phyloP scores from a whole-genome alignment of 2,888 invertebrate species.

The Homarus gammarus region DNA sequence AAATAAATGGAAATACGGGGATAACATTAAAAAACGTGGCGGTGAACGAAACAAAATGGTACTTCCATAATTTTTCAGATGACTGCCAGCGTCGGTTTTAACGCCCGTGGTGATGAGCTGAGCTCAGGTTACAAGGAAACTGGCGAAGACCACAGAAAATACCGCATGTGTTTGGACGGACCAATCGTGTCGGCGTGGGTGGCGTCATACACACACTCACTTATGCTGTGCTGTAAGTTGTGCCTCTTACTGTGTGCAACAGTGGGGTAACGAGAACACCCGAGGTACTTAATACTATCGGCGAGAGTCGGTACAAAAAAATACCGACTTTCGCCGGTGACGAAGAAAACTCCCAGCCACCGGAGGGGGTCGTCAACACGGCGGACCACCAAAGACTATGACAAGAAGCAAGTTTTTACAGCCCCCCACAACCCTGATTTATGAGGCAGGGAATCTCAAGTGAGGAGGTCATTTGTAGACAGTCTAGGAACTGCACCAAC shows the following conservation, averaged over 20 bases:
- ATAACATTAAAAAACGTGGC: too few relatives aligned
- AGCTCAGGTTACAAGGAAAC: conserved; percentile 39
- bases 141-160: conserved; percentile 8
- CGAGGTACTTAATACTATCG: too few relatives aligned
- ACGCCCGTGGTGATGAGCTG: conserved; percentile 45
- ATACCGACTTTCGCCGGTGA: background rate
- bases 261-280: background rate
- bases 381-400: conserved; percentile 36
- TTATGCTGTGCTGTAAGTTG: background rate
- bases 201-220: background rate
- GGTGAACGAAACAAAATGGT: conserved; percentile 5
- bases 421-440: conserved; percentile 20
- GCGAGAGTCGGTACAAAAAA: background rate
- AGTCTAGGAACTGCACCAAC: background rate
- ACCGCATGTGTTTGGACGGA: background rate
- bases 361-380: conserved; percentile 36
- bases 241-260: too few relatives aligned
- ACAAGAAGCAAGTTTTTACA: conserved; percentile 14
- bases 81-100: conserved; percentile 49
- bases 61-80: conserved; percentile 33
- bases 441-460: conserved; percentile 14
- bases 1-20: too few relatives aligned
- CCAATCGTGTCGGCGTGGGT: too few relatives aligned
- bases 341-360: background rate
- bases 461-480: background rate